Base-by-base conservation (phyloP, 1,140 invertebrate species). In the Pseudomyrmex concolor region DNA sequence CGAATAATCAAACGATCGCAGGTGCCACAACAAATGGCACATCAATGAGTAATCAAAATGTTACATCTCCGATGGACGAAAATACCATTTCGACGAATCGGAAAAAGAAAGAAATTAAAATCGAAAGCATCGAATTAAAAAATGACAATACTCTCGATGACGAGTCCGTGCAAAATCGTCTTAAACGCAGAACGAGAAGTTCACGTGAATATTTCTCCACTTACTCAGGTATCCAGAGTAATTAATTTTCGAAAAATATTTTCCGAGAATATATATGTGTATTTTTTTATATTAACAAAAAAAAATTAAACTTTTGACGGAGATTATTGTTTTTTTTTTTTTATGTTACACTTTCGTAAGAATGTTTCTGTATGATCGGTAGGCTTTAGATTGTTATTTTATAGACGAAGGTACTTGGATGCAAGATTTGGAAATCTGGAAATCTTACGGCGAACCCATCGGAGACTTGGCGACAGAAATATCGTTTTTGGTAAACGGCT, bases 401-500 rank as follows among this genome's bases (percentile, higher is more conserved):
- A 60, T 48, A 92, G 91, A 91, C 43, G 93, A 94, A 45, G 92
- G 92, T 17, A 87, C 91, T 12, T 94, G 92, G 94, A 92, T 94
- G 90, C 93, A 94, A 45, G 89, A 94, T 68, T 66, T 93, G 7
- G 90, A 92, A 10, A 89, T 90, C 64, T 93, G 91, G 89, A 89
- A 89, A 45, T 86, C 91, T n/a, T 89, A 93, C 57, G 55, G 83
- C n/a, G 89, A 83, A 50, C 89, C 74, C 17, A 83, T 87, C 81
- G 81, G 81, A 34, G 92, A 93, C 82, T 85, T 90, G 2, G 91
- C 91, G 10, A n/a, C 63, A 9, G 92, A 94, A 76, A 84, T 94
- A 70, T 90, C 91, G 64, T 94, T 94, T 89, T 86, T 94, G 54
- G 90, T 94, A 34, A 94, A 94, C 71, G 92, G 92, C 8, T 93